These are phyloP conservation scores for Xyliphius kryptos DNA, from an alignment of 2,113 vertebrate species.

Conservation along the genomic window DNA sequence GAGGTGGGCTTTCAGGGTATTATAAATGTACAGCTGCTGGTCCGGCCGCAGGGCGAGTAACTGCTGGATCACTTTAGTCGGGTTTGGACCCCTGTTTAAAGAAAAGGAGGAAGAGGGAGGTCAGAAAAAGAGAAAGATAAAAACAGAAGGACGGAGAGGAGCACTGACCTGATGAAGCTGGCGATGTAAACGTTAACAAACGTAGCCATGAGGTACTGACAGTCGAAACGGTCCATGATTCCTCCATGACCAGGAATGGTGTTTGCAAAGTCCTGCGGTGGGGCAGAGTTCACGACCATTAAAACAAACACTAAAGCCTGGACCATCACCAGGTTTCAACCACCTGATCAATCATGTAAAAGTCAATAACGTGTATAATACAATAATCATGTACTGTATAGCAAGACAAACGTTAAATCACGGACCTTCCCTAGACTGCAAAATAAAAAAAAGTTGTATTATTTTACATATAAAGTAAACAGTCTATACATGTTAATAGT, in stretches of 20 bases:
- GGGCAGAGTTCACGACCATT: background rate
- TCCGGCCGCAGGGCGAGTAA: constrained; percentile 85
- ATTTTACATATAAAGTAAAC: no score
- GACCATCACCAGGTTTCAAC: background rate
- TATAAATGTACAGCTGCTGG: constrained; percentile 95
- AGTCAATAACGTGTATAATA: no score
- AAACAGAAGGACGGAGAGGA: background rate
- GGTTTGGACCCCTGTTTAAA: constrained; percentile 83
- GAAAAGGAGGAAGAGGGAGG: background rate
- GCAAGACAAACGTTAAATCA: no score
- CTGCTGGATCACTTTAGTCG: constrained; percentile 91
- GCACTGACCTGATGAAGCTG: constrained; percentile 89
- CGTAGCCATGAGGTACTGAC: constrained; percentile 98
- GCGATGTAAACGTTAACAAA: constrained; percentile 99
- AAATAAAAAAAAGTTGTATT: no score
- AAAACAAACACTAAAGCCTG: background rate
- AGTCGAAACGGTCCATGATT: constrained; percentile 98
- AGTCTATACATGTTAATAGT: no score
- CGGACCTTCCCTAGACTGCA: no score
- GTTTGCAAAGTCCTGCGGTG: constrained; percentile 88
- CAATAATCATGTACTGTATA: no score
- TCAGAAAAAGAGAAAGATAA: background rate
- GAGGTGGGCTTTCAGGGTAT: constrained; percentile 85
- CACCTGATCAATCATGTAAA: no score
- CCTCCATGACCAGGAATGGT: constrained; percentile 95